Evolutionary conservation across 2,113 vertebrate genomes (phyloP).

Genomic region (Apeltes quadracus): DNA sequence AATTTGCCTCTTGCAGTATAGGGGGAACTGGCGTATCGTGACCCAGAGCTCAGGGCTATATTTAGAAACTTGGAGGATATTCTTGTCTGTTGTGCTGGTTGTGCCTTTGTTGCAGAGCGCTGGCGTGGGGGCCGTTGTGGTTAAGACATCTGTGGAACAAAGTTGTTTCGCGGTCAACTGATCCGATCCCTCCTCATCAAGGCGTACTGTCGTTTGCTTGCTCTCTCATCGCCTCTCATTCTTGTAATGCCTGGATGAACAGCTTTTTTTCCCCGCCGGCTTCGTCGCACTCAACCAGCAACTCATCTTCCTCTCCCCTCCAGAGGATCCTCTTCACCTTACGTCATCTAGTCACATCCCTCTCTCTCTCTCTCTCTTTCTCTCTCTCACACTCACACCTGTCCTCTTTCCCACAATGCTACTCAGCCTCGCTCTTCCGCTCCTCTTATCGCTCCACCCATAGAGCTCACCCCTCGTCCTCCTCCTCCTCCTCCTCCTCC

Average conservation of each 20-base stretch:
- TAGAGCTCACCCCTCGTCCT: constrained; percentile 2
- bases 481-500: constrained; percentile 18
- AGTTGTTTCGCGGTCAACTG: constrained; percentile 45
- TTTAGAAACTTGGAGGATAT: constrained; percentile 75
- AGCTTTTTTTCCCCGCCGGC: background rate
- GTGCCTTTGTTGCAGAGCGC: constrained; percentile 41
- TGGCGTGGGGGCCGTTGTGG: constrained; percentile 29
- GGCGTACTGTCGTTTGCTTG: background rate
- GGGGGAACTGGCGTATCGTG: constrained; percentile 53
- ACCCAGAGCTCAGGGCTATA: constrained; percentile 70
- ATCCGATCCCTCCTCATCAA: constrained; percentile 23
- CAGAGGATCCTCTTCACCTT: constrained; percentile 51
- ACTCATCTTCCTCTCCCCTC: constrained; percentile 23
- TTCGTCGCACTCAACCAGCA: background rate
- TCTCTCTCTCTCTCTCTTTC: constrained; percentile 41
- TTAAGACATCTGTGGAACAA: constrained; percentile 48
- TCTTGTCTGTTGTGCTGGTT: constrained; percentile 56
- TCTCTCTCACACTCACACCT: constrained; percentile 51
- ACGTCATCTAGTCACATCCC: constrained; percentile 54
- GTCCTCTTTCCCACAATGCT: constrained; percentile 52
- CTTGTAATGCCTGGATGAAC: constrained; percentile 2
- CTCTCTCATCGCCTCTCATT: background rate
- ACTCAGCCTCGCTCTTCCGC: constrained; percentile 40
- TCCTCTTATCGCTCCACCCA: constrained; percentile 17
- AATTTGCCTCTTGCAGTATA: constrained; percentile 58